Evolutionary conservation across 2,113 vertebrate species (phyloP), one percentile per base, ranked within the genome.

Genomic region (Glaucomys volans): DNA sequence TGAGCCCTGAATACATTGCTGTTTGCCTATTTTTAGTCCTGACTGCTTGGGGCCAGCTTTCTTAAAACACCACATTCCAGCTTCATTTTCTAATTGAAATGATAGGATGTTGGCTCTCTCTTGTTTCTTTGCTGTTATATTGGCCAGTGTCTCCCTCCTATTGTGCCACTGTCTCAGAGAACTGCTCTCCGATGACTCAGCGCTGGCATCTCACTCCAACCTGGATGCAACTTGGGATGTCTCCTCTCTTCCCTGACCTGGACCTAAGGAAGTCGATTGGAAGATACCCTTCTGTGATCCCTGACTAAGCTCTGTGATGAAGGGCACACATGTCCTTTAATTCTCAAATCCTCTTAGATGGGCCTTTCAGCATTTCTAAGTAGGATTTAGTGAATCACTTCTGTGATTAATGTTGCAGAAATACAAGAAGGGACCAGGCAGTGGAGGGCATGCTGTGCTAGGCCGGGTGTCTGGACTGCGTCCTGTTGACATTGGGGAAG

Each of bases 311-410:
- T 85, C 30, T 62, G 35, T 11, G 35, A 13, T 74, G 47, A 90
- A 85, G 67, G 50, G 12, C 8, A 24, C 44, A 1, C 20, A 1
- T 77, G 64, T 16, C 64, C 57, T 93, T 90, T 95, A 81, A 87
- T 80, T 92, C 83, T 54, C 69, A 66, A 95, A 83, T 89, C 72
- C 24, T 95, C 94, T 91, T 66, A 72, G 52, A 57, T 8, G 32
- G 84, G n/a, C 54, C 22, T 69, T 59, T 77, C 77, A 54, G 62
- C 54, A 93, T 95, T 93, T 87, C 32, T 87, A 44, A 76, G 69
- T 81, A 89, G 83, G 54, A 47, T 84, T 79, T 44, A 62, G 67
- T 35, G 59, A 77, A 40, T 91, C 13, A 22, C 47, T 93, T 67
- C 62, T 67, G n/a, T 59, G 72, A 83, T 28, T 59, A 47, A 79